Percentiles rank a stretch among this genome's conserved stretches.
These are phyloP conservation scores for Coelinius sp. DNA, from an alignment of 2,888 invertebrate genomes.

Conservation along the genomic window DNA sequence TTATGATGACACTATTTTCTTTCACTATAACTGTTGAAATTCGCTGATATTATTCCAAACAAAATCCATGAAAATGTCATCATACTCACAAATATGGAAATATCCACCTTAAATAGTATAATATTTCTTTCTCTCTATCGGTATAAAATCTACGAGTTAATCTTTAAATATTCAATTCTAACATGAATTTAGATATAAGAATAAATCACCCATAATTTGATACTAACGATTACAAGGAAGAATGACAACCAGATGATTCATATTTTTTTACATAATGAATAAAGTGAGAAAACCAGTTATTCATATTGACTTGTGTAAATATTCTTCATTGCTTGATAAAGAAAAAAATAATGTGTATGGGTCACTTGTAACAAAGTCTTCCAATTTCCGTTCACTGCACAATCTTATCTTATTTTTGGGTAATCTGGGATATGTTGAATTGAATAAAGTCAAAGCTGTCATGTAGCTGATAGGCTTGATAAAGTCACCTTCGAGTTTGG, in stretches of 20 bases:
- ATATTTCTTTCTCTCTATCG: not conserved
- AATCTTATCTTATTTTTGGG: constrained; percentile 17
- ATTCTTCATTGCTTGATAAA: not conserved
- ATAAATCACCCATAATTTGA: too few species aligned
- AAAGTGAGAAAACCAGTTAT: too few species aligned
- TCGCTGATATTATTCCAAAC: not conserved
- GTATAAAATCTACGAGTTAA: not conserved
- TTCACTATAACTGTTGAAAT: not conserved
- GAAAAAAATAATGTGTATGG: not conserved
- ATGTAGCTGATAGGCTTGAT: constrained; percentile 3
- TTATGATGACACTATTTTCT: not conserved
- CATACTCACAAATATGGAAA: not conserved
- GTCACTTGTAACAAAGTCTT: constrained; percentile 13
- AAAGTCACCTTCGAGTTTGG: constrained; percentile 1
- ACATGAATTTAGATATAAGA: not conserved
- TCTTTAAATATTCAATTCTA: not conserved
- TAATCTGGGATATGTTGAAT: constrained; percentile 12
- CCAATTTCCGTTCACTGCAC: not conserved
- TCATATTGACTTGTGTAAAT: not conserved
- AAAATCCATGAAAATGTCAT: not conserved
- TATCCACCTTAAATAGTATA: not conserved
- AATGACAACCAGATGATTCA: not conserved
- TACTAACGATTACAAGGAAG: not conserved
- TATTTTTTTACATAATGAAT: too few species aligned
- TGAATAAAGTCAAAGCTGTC: constrained; percentile 9